phyloP scores from a whole-genome alignment of 1,140 invertebrate genomes.

The Drosophila ohnishii region DNA sequence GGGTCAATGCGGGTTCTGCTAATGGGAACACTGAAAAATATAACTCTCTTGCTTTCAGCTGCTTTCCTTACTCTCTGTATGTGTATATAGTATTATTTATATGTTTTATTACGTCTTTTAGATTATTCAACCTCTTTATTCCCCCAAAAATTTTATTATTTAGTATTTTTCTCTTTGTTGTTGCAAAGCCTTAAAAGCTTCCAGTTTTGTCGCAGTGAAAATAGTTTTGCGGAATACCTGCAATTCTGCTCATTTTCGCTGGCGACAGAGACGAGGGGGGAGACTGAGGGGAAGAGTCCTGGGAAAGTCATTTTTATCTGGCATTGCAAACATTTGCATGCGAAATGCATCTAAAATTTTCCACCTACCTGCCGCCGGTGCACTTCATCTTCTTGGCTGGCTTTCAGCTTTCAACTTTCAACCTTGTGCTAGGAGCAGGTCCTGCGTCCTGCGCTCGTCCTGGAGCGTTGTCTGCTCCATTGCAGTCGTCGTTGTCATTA shows the following conservation, averaged over 20 bases:
- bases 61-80: too few species aligned
- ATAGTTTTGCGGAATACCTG: conserved; percentile 45
- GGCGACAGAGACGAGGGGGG: neutral
- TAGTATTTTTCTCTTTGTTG: neutral
- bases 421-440: conserved; percentile 30
- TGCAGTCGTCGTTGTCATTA: conserved; percentile 77
- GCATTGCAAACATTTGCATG: conserved; percentile 75
- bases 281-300: conserved; percentile 8
- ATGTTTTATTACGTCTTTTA: neutral
- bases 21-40: conserved; percentile 20
- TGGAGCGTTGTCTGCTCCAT: conserved; percentile 61
- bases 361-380: conserved; percentile 29
- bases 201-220: conserved; percentile 25
- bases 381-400: conserved; percentile 37
- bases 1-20: conserved; percentile 44
- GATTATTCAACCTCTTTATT: neutral
- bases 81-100: neutral
- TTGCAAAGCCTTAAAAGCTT: conserved; percentile 4
- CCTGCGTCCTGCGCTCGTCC: conserved; percentile 29
- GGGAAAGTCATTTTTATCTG: conserved; percentile 68
- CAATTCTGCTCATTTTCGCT: conserved; percentile 34
- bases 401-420: conserved; percentile 34
- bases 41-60: neutral
- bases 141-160: neutral
- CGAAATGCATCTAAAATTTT: conserved; percentile 72